A percentile compares a stretch with the other conserved stretches of the same genome.
Conservation (phyloP, 2,113 vertebrate species). For the Regulus satrapa region DNA sequence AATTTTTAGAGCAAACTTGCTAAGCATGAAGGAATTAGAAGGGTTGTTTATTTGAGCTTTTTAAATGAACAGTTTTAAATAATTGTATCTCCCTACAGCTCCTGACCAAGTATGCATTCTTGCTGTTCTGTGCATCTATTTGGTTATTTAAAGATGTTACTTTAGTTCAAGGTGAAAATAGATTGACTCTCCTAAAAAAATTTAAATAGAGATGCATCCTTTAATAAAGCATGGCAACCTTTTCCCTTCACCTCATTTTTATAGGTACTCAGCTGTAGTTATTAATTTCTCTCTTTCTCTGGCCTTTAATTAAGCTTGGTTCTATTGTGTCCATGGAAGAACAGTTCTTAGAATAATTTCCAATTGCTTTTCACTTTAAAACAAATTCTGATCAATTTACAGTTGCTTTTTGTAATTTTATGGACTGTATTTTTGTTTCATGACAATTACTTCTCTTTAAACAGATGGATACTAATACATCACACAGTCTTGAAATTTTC, state of each 20-base stretch:
- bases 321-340: slow-evolving; percentile 7
- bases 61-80: neutral
- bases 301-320: slow-evolving; percentile 46
- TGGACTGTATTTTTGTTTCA: slow-evolving; percentile 34
- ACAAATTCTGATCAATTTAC: slow-evolving; percentile 47
- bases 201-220: neutral
- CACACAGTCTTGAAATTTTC: slow-evolving; percentile 30
- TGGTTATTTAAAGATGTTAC: neutral
- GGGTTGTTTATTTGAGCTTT: fast-evolving
- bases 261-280: neutral
- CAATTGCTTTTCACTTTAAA: slow-evolving; percentile 35
- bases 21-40: neutral
- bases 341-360: slow-evolving; percentile 55
- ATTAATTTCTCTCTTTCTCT: slow-evolving; percentile 51
- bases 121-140: neutral
- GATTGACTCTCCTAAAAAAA: neutral
- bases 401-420: slow-evolving; percentile 49
- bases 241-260: neutral
- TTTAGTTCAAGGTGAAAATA: neutral
- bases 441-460: slow-evolving; percentile 55
- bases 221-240: neutral
- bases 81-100: neutral
- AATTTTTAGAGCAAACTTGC: neutral
- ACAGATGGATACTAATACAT: slow-evolving; percentile 33
- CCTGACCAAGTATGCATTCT: neutral